Evolutionary conservation across 2,797 vertebrate species (phyloP), one percentile per base, ranked within the genome.

Genomic region (Paramormyrops hopkinsi): DNA sequence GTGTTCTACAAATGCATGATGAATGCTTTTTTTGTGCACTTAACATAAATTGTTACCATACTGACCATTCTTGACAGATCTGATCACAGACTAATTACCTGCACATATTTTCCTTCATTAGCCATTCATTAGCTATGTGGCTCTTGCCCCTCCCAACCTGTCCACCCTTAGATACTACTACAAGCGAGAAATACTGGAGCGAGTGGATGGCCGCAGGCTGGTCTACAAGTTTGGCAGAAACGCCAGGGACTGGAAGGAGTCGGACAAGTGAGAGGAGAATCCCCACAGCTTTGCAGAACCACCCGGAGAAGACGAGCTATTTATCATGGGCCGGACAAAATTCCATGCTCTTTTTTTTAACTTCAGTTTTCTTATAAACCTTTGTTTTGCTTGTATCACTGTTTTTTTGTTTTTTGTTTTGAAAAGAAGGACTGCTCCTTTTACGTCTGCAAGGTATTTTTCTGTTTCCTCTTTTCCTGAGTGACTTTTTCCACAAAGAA

Each of bases 141-240:
- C 41, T 82, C 41, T 82, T n/a, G 19, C 76, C 76, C 37, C 86
- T 44, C 33, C 56, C 51, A 19, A 54, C 25, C 51, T 17, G 17
- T 8, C 4, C 3, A 37, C 62, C 5, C 79, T 14, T 96, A 99
- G 99, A 95, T 99, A 99, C 92, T 99, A 99, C 93, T 99, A 99
- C 93, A 99, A 99, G 94, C 95, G 98, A 90, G 98, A 99, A 94
- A 99, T 99, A 93, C 94, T 99, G 90, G 99, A 99, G 41, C 97
- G 98, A 0, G 98, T 99, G 88, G 99, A 99, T 25, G 99, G 98
- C 89, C 97, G 98, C 86, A 96, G 99, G 91, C 95, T 99, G 91
- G 99, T 99, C 90, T 99, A 99, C 94, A 99, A 99, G 95, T 99
- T 99, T 94, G 99, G 99, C 92, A 97, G 97, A 90, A 99, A 99